Conservation (phyloP, 1,140 invertebrate genomes). For the Apis laboriosa region DNA sequence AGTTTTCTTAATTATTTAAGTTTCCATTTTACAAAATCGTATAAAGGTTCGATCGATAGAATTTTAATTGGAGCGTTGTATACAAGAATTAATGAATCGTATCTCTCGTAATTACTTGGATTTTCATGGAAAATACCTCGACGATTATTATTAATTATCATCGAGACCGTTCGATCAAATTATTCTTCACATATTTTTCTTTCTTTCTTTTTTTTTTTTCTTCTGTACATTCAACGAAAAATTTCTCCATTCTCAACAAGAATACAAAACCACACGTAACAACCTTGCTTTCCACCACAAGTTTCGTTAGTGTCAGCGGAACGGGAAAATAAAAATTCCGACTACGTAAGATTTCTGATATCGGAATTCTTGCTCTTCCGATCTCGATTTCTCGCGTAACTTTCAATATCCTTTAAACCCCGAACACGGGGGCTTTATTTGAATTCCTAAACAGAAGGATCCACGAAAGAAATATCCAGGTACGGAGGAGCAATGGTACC, state of each 20-base stretch:
- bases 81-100: neutral
- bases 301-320: slow-evolving; percentile 21
- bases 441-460: slow-evolving; percentile 36
- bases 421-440: slow-evolving; percentile 33
- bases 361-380: slow-evolving; percentile 50
- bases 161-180: neutral
- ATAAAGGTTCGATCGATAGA: neutral
- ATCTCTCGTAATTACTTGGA: neutral
- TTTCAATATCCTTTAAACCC: slow-evolving; percentile 13
- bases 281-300: neutral
- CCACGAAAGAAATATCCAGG: neutral
- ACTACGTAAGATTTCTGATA: slow-evolving; percentile 53
- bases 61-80: neutral
- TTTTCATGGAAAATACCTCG: neutral
- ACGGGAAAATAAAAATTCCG: slow-evolving; percentile 28
- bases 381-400: neutral
- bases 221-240: no score
- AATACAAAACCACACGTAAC: no score
- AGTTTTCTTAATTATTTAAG: no score
- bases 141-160: neutral
- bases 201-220: neutral
- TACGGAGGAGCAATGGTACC: neutral
- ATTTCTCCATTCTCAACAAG: no score
- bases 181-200: neutral
- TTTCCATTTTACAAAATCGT: neutral